Conservation (phyloP, 2,888 invertebrate species). For the Eustalomyia histrio region DNA sequence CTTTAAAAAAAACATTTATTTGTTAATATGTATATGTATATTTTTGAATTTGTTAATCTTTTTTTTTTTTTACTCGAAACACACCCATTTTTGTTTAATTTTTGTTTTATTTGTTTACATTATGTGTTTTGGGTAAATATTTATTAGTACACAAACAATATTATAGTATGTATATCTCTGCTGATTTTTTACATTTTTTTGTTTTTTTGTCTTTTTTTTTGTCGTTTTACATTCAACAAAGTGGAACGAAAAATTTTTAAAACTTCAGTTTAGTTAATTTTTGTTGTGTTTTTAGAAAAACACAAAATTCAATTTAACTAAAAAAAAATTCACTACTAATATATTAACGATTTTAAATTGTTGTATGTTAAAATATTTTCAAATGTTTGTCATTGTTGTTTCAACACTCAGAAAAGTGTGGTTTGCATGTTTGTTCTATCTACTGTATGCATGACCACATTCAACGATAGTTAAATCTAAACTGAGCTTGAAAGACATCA, state of each 20-base stretch:
- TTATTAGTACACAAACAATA: constrained; percentile 25
- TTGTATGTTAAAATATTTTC: not conserved
- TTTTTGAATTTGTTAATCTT: constrained; percentile 27
- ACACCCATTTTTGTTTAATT: constrained; percentile 49
- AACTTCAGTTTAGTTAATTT: not conserved
- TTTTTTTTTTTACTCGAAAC: constrained; percentile 31
- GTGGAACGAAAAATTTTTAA: constrained; percentile 29
- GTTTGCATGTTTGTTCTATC: not conserved
- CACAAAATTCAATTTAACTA: not conserved
- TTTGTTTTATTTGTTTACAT: constrained; percentile 45
- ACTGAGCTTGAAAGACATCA: constrained; percentile 34
- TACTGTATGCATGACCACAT: constrained; percentile 11
- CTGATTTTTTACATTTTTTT: too few relatives aligned
- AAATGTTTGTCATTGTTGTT: not conserved
- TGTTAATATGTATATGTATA: not conserved
- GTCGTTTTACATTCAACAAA: constrained; percentile 36
- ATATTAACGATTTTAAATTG: not conserved
- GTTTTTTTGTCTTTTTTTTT: constrained; percentile 7
- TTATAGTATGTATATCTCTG: not conserved
- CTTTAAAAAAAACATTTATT: not conserved
- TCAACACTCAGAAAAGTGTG: not conserved
- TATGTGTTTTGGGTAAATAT: constrained; percentile 43
- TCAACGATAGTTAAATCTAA: constrained; percentile 23
- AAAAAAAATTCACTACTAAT: not conserved
- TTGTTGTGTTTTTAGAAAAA: not conserved